Conservation (phyloP, 2,888 invertebrate species). For the Euplexia lucipara region DNA sequence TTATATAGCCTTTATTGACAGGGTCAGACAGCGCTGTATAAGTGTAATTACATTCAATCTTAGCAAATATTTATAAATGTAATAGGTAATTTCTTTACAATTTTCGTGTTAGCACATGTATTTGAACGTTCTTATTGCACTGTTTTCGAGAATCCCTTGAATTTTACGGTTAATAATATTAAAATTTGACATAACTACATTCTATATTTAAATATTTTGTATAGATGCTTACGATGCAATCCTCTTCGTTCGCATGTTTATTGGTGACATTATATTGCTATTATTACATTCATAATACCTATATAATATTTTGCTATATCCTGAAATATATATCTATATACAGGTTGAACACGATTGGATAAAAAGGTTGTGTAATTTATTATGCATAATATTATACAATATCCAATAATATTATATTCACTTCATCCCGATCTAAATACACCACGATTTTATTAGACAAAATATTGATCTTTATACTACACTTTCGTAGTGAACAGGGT, state of each 20-base stretch:
- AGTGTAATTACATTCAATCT: constrained; percentile 84
- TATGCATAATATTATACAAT: constrained; percentile 88
- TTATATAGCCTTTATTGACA: constrained; percentile 88
- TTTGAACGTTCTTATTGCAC: constrained; percentile 82
- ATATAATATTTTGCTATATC: constrained; percentile 78
- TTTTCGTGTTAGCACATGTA: constrained; percentile 85
- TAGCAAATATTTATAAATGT: constrained; percentile 85
- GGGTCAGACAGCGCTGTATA: constrained; percentile 87
- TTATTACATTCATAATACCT: constrained; percentile 48
- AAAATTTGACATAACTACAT: constrained; percentile 64
- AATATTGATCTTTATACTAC: constrained; percentile 65
- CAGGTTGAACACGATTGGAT: constrained; percentile 84
- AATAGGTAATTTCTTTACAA: constrained; percentile 83
- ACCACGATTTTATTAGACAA: constrained; percentile 67
- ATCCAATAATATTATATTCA: constrained; percentile 78
- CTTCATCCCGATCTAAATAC: constrained; percentile 75
- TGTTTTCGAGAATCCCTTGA: constrained; percentile 77
- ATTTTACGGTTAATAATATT: constrained; percentile 74
- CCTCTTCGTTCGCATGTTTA: constrained; percentile 61
- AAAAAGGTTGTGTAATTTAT: constrained; percentile 88
- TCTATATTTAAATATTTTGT: constrained; percentile 68
- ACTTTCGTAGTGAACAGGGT: constrained; percentile 81
- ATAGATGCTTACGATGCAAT: constrained; percentile 64
- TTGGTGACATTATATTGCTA: constrained; percentile 64
- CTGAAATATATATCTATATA: constrained; percentile 73